Conservation (phyloP, 2,113 vertebrate genomes). For the Xyliphius kryptos region DNA sequence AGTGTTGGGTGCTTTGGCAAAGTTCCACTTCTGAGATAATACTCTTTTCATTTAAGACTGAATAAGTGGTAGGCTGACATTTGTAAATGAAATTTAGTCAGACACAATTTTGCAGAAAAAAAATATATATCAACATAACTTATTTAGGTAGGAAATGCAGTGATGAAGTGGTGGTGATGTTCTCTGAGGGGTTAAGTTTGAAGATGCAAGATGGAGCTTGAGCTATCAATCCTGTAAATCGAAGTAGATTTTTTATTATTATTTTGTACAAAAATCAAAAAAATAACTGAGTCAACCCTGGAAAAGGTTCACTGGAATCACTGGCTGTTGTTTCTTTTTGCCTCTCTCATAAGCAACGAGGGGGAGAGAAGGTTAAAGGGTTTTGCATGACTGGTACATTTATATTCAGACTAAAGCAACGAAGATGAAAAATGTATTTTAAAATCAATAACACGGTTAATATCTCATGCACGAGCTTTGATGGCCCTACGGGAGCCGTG, state of each 20-base stretch:
- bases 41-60: background rate
- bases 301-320: background rate
- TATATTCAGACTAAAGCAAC: constrained; percentile 42
- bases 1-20: background rate
- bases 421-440: constrained; percentile 58
- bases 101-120: background rate
- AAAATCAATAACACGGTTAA: constrained; percentile 72
- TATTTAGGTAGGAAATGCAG: background rate
- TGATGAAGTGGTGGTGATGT: background rate
- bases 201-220: too few species aligned
- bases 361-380: constrained; percentile 25
- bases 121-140: background rate
- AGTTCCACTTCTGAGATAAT: background rate
- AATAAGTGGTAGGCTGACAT: background rate
- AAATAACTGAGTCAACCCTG: too few species aligned
- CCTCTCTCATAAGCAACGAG: background rate
- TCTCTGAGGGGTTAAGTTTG: too few species aligned
- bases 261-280: too few species aligned
- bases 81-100: background rate
- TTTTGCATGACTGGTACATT: constrained; percentile 47
- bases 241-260: too few species aligned
- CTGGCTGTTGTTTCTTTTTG: background rate
- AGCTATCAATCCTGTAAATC: too few species aligned
- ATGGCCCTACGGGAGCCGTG: constrained; percentile 52
- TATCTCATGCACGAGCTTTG: constrained; percentile 66